Conservation (phyloP, 2,113 vertebrate genomes). For the Hippocampus guttulatus region DNA sequence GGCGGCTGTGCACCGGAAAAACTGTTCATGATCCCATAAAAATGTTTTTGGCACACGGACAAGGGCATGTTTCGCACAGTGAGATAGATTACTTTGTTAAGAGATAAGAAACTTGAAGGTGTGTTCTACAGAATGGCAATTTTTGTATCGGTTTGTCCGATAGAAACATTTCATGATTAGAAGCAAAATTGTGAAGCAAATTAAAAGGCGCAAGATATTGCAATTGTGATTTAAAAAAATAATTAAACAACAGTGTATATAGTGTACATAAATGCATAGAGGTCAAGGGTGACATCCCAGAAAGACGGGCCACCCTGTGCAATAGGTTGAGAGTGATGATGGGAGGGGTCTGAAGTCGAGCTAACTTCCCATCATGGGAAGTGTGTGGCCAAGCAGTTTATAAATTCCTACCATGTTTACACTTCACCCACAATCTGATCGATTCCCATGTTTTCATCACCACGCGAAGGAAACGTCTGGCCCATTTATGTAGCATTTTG, state of each 20-base stretch:
- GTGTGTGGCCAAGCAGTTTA: slow-evolving; percentile 46
- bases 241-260: neutral
- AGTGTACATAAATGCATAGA: neutral
- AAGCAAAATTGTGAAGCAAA: neutral
- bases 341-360: slow-evolving; percentile 34
- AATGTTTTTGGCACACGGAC: slow-evolving; percentile 30
- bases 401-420: slow-evolving; percentile 48
- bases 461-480: slow-evolving; percentile 41
- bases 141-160: neutral
- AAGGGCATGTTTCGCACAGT: neutral
- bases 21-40: slow-evolving; percentile 55
- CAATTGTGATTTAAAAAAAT: neutral
- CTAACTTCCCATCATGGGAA: slow-evolving; percentile 38
- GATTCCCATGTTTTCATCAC: slow-evolving; percentile 17
- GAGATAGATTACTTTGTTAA: slow-evolving; percentile 1
- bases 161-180: neutral
- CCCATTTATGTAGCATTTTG: neutral
- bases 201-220: neutral
- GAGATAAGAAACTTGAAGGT: neutral
- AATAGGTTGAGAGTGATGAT: neutral
- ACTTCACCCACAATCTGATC: slow-evolving; percentile 30
- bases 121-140: neutral
- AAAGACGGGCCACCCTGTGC: neutral
- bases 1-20: slow-evolving; percentile 37
- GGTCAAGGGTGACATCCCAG: neutral